A percentile compares a stretch with the other conserved stretches of the same genome.
phyloP scores from a whole-genome alignment of 1,140 invertebrate genomes.

The Apis dorsata region DNA sequence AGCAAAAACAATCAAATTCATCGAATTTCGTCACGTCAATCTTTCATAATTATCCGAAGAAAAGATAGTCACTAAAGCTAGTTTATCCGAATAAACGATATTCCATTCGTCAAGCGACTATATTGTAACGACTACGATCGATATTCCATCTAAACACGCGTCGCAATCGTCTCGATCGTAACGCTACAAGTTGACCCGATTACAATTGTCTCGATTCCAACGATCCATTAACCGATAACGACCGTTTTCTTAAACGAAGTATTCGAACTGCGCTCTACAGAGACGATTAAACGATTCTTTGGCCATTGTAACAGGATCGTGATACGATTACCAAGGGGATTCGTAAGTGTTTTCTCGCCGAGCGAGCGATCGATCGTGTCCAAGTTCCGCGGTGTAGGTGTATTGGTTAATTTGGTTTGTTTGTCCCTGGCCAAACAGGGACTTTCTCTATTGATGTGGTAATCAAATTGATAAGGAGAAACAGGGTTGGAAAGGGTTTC shows the following conservation, averaged over 20 bases:
- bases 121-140: too few relatives aligned
- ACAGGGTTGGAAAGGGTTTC: neutral
- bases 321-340: slow-evolving; percentile 3
- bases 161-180: neutral
- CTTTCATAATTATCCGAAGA: too few relatives aligned
- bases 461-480: slow-evolving; percentile 27
- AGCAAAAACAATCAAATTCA: too few relatives aligned
- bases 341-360: neutral
- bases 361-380: slow-evolving; percentile 12
- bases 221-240: slow-evolving; percentile 1
- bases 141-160: too few relatives aligned
- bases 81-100: too few relatives aligned
- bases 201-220: neutral
- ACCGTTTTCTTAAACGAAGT: neutral
- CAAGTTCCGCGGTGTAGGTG: neutral
- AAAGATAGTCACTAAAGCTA: too few relatives aligned
- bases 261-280: neutral
- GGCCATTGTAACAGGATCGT: neutral
- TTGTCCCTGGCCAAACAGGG: neutral
- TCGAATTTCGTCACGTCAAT: too few relatives aligned
- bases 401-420: slow-evolving; percentile 13
- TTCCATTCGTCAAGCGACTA: too few relatives aligned
- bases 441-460: slow-evolving; percentile 51
- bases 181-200: neutral
- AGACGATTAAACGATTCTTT: neutral